Evolutionary conservation across 2,113 vertebrate species (phyloP).

Genomic region (Damaliscus lunatus): DNA sequence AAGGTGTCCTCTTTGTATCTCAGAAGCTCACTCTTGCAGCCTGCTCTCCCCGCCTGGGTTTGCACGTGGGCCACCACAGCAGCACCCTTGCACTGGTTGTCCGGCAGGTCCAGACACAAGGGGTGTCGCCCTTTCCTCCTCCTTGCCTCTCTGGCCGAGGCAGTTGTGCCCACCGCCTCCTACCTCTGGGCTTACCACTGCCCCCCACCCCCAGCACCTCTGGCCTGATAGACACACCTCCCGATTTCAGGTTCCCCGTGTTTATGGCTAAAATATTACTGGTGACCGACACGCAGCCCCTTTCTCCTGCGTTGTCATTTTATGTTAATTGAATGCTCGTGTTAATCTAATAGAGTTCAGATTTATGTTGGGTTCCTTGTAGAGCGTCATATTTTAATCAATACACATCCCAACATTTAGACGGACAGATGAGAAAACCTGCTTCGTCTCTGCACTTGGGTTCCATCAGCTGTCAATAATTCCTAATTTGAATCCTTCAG

Average conservation of each 20-base stretch:
- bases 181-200: accelerated
- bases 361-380: slow-evolving; percentile 80
- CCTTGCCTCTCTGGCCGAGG: accelerated
- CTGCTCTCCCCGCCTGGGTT: too few species aligned
- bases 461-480: slow-evolving; percentile 85
- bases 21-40: not conserved
- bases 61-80: accelerated
- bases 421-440: slow-evolving; percentile 82
- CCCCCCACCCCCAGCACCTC: accelerated
- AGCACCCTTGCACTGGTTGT: accelerated
- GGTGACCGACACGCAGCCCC: slow-evolving; percentile 58
- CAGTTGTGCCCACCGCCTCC: not conserved
- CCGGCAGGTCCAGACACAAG: not conserved
- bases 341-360: slow-evolving; percentile 87
- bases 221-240: accelerated
- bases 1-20: not conserved
- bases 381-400: slow-evolving; percentile 84
- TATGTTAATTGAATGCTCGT: slow-evolving; percentile 84
- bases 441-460: slow-evolving; percentile 77
- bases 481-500: slow-evolving; percentile 82
- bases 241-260: not conserved
- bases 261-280: slow-evolving; percentile 67
- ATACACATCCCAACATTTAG: slow-evolving; percentile 80
- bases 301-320: slow-evolving; percentile 81
- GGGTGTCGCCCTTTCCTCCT: accelerated